Evolutionary conservation across 2,113 vertebrate species (phyloP).

Genomic region (Rhinoderma darwinii): DNA sequence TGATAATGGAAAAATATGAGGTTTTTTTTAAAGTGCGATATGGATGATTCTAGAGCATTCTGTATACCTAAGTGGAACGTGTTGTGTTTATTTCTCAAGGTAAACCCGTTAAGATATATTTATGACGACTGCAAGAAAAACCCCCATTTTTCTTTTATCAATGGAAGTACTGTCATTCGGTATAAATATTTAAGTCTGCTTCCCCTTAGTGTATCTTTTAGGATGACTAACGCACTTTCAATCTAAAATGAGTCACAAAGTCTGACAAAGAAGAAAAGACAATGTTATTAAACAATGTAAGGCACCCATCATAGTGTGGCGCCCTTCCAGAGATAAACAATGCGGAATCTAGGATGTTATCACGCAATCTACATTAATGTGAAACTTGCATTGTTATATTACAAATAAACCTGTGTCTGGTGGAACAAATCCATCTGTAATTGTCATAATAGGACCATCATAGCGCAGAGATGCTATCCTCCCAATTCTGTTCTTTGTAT

Average conservation of each 20-base stretch:
- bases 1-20: too few relatives aligned
- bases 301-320: background rate
- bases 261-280: slow-evolving; percentile 21
- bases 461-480: background rate
- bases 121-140: background rate
- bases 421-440: background rate
- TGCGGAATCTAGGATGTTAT: background rate
- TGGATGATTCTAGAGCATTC: background rate
- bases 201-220: slow-evolving; percentile 5
- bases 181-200: slow-evolving; percentile 20
- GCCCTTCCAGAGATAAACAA: background rate
- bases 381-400: background rate
- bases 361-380: background rate
- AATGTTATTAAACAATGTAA: slow-evolving; percentile 4
- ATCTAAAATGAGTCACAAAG: slow-evolving; percentile 24
- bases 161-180: background rate
- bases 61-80: background rate
- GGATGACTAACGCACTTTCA: background rate
- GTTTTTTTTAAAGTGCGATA: too few relatives aligned
- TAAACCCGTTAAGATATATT: background rate
- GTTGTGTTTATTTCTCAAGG: background rate
- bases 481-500: background rate
- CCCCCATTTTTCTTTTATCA: background rate
- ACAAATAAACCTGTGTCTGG: background rate
- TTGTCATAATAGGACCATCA: background rate